Conservation (phyloP, 2,888 invertebrate genomes). For the Arctia plantaginis region DNA sequence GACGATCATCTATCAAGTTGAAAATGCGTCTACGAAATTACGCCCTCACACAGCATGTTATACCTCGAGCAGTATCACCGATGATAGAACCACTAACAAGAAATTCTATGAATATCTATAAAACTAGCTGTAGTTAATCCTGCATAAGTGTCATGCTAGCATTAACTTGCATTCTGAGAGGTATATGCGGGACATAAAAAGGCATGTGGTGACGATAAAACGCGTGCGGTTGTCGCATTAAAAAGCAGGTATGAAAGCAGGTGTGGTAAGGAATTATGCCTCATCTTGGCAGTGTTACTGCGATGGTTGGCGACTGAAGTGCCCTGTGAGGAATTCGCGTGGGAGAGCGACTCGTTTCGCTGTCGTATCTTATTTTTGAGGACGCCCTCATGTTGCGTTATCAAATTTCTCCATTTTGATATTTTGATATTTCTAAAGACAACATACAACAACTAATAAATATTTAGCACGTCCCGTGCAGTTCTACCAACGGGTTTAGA, state of each 20-base stretch:
- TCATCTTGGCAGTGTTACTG: conserved; percentile 38
- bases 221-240: conserved; percentile 41
- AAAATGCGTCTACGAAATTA: not conserved
- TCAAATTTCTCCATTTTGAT: not conserved
- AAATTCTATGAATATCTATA: conserved; percentile 16
- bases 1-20: not conserved
- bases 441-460: not conserved
- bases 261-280: conserved; percentile 38
- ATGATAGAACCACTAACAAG: not conserved
- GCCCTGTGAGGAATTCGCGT: conserved; percentile 78
- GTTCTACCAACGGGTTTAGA: not conserved
- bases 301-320: conserved; percentile 36
- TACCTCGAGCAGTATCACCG: not conserved
- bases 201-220: conserved; percentile 39
- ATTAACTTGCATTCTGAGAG: conserved; percentile 24
- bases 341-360: conserved; percentile 69
- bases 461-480: not conserved
- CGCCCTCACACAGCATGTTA: not conserved
- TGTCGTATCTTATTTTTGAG: conserved; percentile 61
- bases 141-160: conserved; percentile 13
- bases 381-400: conserved; percentile 38
- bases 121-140: conserved; percentile 15
- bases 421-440: not conserved
- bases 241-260: conserved; percentile 41
- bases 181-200: conserved; percentile 37